These are phyloP conservation scores for Nerophis ophidion DNA, from an alignment of 2,113 vertebrate species.

Conservation along the genomic window DNA sequence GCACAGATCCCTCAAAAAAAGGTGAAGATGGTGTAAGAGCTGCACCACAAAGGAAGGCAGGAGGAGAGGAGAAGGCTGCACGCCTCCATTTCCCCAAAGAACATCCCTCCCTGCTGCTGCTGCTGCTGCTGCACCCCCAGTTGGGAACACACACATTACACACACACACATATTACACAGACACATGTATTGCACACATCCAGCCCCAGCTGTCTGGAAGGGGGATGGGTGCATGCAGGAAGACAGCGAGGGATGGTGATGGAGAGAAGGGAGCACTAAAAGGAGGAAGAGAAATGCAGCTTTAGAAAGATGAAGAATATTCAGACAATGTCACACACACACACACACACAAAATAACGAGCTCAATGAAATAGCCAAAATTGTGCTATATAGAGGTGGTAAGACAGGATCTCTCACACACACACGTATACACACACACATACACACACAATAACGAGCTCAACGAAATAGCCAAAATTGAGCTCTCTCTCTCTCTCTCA, in stretches of 20 bases:
- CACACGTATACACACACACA: too few species aligned
- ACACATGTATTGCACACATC: slow-evolving; percentile 15
- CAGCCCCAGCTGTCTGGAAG: slow-evolving; percentile 43
- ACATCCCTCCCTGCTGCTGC: slow-evolving; percentile 63
- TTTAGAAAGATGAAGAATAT: neutral
- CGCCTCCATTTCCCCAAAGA: slow-evolving; percentile 67
- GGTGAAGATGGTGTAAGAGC: slow-evolving; percentile 10
- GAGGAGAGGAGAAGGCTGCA: slow-evolving; percentile 62
- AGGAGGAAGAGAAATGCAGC: slow-evolving; percentile 10
- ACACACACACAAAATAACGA: too few species aligned
- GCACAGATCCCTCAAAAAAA: slow-evolving; percentile 1
- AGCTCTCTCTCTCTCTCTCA: too few species aligned
- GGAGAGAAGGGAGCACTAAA: slow-evolving; percentile 39
- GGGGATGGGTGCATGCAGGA: slow-evolving; percentile 59
- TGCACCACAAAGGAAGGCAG: slow-evolving; percentile 31
- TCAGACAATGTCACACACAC: neutral
- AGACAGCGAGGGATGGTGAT: slow-evolving; percentile 56
- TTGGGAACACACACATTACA: slow-evolving; percentile 42
- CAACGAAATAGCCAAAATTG: too few species aligned
- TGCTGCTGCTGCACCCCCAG: slow-evolving; percentile 58
- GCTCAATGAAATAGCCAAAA: too few species aligned
- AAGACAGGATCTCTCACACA: slow-evolving; percentile 7
- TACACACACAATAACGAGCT: too few species aligned
- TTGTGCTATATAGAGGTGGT: too few species aligned
- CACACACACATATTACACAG: neutral